These are phyloP conservation scores for Clistopyga incitator DNA, from an alignment of 2,888 invertebrate species.

Conservation along the genomic window DNA sequence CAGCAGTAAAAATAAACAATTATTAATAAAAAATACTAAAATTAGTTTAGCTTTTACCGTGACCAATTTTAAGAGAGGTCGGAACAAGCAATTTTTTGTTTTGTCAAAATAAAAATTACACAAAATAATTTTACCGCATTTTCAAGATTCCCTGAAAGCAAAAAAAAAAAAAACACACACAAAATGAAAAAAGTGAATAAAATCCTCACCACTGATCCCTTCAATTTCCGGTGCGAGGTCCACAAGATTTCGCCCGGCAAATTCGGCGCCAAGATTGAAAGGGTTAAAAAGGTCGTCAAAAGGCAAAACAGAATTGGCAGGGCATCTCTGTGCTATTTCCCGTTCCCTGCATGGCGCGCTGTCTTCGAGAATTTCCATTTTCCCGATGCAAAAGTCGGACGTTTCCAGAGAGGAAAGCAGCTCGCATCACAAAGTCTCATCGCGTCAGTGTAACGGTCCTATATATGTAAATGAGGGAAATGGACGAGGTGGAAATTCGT, in stretches of 20 bases:
- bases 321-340: not conserved
- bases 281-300: slow-evolving; percentile 11
- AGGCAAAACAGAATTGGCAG: slow-evolving; percentile 4
- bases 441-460: not conserved
- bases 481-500: slow-evolving; percentile 13
- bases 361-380: slow-evolving; percentile 42
- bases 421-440: slow-evolving; percentile 4
- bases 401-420: slow-evolving; percentile 1
- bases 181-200: not conserved
- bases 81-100: too few relatives aligned
- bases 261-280: not conserved
- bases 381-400: not conserved
- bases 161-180: not conserved
- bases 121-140: too few relatives aligned
- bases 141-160: too few relatives aligned
- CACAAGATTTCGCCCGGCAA: not conserved
- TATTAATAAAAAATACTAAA: too few relatives aligned
- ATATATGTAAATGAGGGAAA: slow-evolving; percentile 34
- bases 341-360: slow-evolving; percentile 28
- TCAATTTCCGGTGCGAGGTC: not conserved
- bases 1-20: too few relatives aligned
- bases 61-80: too few relatives aligned
- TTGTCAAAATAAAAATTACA: too few relatives aligned
- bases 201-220: not conserved
- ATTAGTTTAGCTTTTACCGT: too few relatives aligned